A percentile compares a stretch with the other conserved stretches of the same genome.
Evolutionary conservation across 2,888 invertebrate genomes (phyloP).

Genomic region (Leptodirus hochenwartii): DNA sequence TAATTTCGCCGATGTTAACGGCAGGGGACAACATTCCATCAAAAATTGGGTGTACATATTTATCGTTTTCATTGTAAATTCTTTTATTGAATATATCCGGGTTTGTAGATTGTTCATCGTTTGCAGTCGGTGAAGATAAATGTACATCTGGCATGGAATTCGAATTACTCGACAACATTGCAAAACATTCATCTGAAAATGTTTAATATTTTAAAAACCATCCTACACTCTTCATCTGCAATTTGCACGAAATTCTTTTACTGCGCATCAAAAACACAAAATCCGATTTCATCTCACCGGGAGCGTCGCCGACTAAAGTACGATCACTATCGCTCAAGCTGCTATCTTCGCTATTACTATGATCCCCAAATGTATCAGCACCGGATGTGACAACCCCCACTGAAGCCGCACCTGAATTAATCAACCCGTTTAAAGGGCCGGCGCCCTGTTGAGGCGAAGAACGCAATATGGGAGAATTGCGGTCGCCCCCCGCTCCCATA

Average conservation of each 20-base stretch:
- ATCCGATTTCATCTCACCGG: constrained; percentile 28
- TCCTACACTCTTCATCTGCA: background rate
- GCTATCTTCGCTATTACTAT: constrained; percentile 59
- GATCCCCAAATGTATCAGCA: constrained; percentile 28
- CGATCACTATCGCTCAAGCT: constrained; percentile 57
- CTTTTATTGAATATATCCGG: constrained; percentile 14
- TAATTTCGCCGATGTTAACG: background rate
- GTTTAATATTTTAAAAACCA: background rate
- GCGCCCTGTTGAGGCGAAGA: constrained; percentile 6
- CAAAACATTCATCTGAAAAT: constrained; percentile 20
- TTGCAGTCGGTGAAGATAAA: constrained; percentile 24
- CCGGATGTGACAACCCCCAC: constrained; percentile 17
- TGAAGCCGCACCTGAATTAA: constrained; percentile 20
- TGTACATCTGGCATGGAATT: constrained; percentile 26
- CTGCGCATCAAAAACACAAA: too few species aligned
- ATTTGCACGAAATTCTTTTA: background rate
- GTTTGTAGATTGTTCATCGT: constrained; percentile 22
- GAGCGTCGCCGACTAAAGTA: constrained; percentile 39
- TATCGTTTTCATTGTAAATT: constrained; percentile 21
- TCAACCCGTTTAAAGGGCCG: constrained; percentile 16
- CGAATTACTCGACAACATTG: constrained; percentile 21
- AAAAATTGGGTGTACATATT: too few species aligned
- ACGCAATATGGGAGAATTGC: background rate
- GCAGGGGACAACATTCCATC: too few species aligned
- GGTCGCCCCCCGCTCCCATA: constrained; percentile 10